Percentiles rank a stretch among this genome's conserved stretches.
These are phyloP conservation scores for Dioctria linearis DNA, from an alignment of 2,888 invertebrate genomes.

Conservation along the genomic window DNA sequence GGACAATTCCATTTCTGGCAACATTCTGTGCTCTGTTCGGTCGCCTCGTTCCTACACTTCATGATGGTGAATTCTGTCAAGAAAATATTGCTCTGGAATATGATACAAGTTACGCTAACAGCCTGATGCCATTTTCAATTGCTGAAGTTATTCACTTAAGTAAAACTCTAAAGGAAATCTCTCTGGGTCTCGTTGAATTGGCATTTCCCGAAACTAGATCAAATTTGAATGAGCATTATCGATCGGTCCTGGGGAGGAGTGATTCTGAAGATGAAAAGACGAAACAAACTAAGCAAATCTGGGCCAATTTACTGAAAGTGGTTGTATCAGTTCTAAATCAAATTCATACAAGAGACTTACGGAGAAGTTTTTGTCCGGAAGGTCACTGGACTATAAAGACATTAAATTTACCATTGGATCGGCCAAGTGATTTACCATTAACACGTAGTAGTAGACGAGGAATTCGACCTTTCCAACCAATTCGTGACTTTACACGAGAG, in stretches of 20 bases:
- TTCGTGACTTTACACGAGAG: slow-evolving; percentile 74
- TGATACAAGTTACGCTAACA: slow-evolving; percentile 53
- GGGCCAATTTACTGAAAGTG: slow-evolving; percentile 84
- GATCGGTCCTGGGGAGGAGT: slow-evolving; percentile 68
- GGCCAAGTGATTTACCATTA: slow-evolving; percentile 74
- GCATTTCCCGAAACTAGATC: slow-evolving; percentile 87
- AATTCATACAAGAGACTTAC: slow-evolving; percentile 88
- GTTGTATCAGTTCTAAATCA: slow-evolving; percentile 82
- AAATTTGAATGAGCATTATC: slow-evolving; percentile 77
- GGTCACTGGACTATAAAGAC: slow-evolving; percentile 78
- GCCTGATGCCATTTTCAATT: slow-evolving; percentile 78
- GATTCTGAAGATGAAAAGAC: slow-evolving; percentile 67
- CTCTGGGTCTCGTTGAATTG: slow-evolving; percentile 87
- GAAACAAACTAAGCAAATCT: slow-evolving; percentile 75
- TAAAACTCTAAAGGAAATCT: slow-evolving; percentile 82
- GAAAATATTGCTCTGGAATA: slow-evolving; percentile 66
- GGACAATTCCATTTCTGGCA: slow-evolving; percentile 83
- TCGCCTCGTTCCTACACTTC: slow-evolving; percentile 84
- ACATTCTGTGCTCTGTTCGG: slow-evolving; percentile 89
- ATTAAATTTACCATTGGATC: slow-evolving; percentile 72
- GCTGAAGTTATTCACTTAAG: slow-evolving; percentile 81
- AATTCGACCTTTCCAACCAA: slow-evolving; percentile 73
- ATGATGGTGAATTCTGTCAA: slow-evolving; percentile 87
- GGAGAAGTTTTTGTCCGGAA: slow-evolving; percentile 83
- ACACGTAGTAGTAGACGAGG: slow-evolving; percentile 72